Base-by-base conservation (phyloP, 2,888 invertebrate genomes). In the Drosophila suboccidentalis region DNA sequence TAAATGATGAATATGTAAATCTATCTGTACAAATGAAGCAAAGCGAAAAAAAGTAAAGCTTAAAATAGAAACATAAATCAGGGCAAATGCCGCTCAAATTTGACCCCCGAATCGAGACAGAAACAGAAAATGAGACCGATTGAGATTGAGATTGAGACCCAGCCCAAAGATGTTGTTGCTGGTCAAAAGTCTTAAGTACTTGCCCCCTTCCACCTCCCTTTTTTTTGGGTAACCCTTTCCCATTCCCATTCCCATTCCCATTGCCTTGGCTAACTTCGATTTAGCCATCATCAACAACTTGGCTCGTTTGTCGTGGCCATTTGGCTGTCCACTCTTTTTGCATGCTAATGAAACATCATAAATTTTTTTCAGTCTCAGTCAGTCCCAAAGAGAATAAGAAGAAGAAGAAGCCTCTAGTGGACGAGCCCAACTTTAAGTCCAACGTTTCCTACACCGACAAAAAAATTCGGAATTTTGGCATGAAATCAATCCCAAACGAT, bases 331-430 rank as follows among this genome's bases (percentile, higher is more conserved):
- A 80, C 82, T 78, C 87, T 66, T 80, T 69, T 72, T 81, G 90
- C 83, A 90, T 90, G 89, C 90, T 90, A 91, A 90, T 91, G 83
- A 90, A 80, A 76, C 68, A 83, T 88, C 78, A 87, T 91, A 90
- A 91, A 91, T 90, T 90, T 82, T 82, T 62, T 34, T 34, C 81
- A 55, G 57, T 49, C 29, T 29, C 29, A 5, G 5, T 34, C 81
- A 55, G 57, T 49, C 29, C 8, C 29, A 1, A 29, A 29, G 8
- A 29, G 29, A n/a, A n/a, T 6, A 26, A 26, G 34, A 38, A 32
- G 60, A 38, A 57, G 34, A 38, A 32, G 60, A 41, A 57, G 57
- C 22, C 47, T 39, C 38, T 44, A 53, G 34, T 63, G 54, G 60
- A 61, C 36, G 58, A 58, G 63, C 66, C 49, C 72, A 38, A 38